These are phyloP conservation scores for Caenorhabditis drosophilae DNA, from an alignment of 2,888 invertebrate species.

Conservation along the genomic window DNA sequence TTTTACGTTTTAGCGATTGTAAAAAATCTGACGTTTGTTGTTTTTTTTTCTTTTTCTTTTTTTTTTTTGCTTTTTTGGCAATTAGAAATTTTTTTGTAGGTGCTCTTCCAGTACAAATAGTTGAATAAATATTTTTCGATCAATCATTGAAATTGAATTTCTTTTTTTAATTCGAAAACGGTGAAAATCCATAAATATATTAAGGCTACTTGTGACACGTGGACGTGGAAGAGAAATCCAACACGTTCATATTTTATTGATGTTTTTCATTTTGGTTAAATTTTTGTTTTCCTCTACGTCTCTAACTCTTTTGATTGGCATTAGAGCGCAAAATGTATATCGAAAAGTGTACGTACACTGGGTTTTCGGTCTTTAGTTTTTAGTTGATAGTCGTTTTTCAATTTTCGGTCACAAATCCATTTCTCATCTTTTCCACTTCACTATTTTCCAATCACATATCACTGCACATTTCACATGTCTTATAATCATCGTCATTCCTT, in stretches of 20 bases:
- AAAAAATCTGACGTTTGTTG: neutral
- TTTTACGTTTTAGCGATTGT: no score
- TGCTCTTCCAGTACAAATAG: no score
- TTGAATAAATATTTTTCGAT: slow-evolving; percentile 1
- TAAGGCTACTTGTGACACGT: no score
- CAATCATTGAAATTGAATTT: neutral
- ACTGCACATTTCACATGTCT: no score
- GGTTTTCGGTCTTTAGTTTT: slow-evolving; percentile 49
- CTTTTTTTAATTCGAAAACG: no score
- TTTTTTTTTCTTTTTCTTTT: neutral
- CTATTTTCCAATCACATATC: no score
- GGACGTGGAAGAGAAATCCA: no score
- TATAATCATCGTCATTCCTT: no score
- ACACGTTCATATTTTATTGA: no score
- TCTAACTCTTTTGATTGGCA: slow-evolving; percentile 8
- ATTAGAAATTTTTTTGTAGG: neutral
- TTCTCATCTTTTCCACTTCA: no score
- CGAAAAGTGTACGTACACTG: slow-evolving; percentile 1
- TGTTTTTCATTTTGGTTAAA: neutral
- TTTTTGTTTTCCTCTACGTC: slow-evolving; percentile 20
- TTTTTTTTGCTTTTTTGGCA: neutral
- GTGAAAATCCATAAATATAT: no score
- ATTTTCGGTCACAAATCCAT: neutral
- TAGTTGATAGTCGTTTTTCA: slow-evolving; percentile 10
- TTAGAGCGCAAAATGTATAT: no score